phyloP scores from a whole-genome alignment of 2,888 invertebrate species.

The Mantis religiosa region DNA sequence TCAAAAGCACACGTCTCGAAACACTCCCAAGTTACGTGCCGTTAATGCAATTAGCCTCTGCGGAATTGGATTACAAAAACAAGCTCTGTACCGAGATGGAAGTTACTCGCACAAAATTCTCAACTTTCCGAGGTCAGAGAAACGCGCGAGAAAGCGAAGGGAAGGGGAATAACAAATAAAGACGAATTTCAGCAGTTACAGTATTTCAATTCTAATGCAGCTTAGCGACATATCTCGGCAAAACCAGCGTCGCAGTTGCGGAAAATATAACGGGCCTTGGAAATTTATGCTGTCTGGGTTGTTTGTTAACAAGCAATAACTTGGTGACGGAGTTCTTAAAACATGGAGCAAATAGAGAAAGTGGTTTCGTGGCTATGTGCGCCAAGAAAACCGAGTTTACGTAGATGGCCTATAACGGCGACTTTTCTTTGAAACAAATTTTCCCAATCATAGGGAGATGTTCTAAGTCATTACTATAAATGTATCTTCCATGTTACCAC shows the following conservation, averaged over 20 bases:
- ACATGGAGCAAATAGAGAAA: no score
- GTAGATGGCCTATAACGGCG: no score
- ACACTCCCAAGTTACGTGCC: not conserved
- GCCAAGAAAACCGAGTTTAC: no score
- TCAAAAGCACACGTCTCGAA: not conserved
- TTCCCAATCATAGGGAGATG: no score
- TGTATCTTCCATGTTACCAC: no score
- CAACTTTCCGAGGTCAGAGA: not conserved
- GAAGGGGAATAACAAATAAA: not conserved
- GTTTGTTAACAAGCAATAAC: no score
- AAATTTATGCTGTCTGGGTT: no score
- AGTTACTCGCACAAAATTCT: not conserved
- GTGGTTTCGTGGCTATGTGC: no score
- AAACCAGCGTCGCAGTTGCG: not conserved
- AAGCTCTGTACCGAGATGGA: not conserved
- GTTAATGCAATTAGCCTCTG: not conserved
- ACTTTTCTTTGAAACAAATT: no score
- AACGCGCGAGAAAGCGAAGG: not conserved
- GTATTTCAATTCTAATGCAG: not conserved
- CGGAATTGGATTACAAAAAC: not conserved
- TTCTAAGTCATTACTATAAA: no score
- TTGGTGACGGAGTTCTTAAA: no score
- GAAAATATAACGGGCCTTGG: not conserved
- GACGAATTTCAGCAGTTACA: not conserved
- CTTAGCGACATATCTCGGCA: not conserved